phyloP scores from a whole-genome alignment of 2,113 vertebrate genomes.

The Neolamprologus toae region DNA sequence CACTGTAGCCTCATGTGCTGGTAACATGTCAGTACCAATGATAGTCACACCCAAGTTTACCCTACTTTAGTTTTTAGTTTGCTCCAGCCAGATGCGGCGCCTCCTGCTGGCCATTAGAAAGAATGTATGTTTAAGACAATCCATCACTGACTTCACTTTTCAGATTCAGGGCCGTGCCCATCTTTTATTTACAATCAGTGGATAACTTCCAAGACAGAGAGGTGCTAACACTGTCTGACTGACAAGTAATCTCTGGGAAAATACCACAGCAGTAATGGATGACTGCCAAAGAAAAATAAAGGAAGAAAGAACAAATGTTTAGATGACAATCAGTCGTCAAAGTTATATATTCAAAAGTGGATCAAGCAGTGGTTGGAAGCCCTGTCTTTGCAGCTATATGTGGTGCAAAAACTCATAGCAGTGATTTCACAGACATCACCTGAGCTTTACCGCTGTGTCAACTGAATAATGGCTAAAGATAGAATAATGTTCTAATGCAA shows the following conservation, averaged over 20 bases:
- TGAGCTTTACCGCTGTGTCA: not conserved
- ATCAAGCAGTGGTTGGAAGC: not conserved
- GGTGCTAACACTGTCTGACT: not conserved
- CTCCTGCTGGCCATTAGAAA: not conserved
- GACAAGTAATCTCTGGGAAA: constrained; percentile 14
- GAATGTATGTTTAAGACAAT: not conserved
- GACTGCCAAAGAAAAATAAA: not conserved
- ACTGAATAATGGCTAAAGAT: constrained; percentile 16
- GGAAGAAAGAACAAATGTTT: not conserved
- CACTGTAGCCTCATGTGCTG: not conserved
- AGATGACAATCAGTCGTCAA: not conserved
- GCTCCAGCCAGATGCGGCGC: not conserved
- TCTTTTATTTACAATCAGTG: not conserved
- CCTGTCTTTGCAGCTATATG: not conserved
- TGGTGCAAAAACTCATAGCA: not conserved
- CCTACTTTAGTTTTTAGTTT: not conserved
- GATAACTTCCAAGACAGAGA: not conserved
- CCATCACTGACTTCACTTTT: not conserved
- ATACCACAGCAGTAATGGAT: not conserved
- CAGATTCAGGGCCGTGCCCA: not conserved
- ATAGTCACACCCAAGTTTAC: not conserved
- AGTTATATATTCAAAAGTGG: not conserved
- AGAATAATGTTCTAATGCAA: constrained; percentile 20
- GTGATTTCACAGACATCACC: not conserved
- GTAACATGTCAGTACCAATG: not conserved